Evolutionary conservation across 2,113 vertebrate genomes (phyloP).

Genomic region (Cettia cetti): DNA sequence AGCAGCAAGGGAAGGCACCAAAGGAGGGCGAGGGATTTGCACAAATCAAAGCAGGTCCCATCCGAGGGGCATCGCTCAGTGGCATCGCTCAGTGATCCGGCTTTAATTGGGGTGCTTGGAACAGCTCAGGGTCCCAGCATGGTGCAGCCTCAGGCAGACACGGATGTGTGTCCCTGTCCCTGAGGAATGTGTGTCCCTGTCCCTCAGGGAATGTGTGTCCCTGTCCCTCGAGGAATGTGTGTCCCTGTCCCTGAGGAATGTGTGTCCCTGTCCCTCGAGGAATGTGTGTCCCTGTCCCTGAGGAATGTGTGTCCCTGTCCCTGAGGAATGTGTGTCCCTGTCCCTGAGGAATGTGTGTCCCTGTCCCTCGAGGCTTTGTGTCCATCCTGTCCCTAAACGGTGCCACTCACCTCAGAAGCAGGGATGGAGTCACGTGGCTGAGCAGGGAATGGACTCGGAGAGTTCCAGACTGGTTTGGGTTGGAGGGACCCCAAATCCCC

Average conservation of each 20-base stretch:
- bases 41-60: not conserved
- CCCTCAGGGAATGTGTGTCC: too few relatives aligned
- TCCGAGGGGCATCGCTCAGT: not conserved
- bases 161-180: not conserved
- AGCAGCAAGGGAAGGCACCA: not conserved
- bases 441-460: not conserved
- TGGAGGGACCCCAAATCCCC: too few relatives aligned
- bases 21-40: not conserved
- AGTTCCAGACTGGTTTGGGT: not conserved
- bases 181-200: not conserved
- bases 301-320: not conserved
- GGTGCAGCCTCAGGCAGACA: not conserved
- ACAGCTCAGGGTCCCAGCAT: not conserved
- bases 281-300: not conserved
- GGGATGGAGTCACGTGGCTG: not conserved
- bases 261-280: not conserved
- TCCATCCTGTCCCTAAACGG: too few relatives aligned
- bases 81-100: fast-evolving
- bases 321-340: too few relatives aligned
- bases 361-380: too few relatives aligned
- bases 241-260: not conserved
- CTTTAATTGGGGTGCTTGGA: not conserved
- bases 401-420: not conserved
- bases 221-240: too few relatives aligned
- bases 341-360: too few relatives aligned